phyloP scores from a whole-genome alignment of 2,888 invertebrate species.

The Merodon equestris region DNA sequence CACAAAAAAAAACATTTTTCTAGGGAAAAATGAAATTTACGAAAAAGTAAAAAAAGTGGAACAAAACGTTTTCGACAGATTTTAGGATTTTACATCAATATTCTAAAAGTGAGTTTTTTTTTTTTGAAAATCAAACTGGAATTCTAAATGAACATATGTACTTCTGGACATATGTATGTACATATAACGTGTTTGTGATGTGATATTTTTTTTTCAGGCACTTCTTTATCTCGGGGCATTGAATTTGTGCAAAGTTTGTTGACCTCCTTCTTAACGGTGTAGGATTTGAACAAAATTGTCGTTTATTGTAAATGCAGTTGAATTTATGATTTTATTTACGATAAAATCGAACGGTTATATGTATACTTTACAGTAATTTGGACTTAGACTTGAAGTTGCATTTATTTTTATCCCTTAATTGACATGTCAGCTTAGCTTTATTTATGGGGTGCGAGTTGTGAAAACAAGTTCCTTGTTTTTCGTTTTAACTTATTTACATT shows the following conservation, averaged over 20 bases:
- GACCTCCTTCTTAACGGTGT: slow-evolving; percentile 26
- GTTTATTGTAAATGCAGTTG: too few species aligned
- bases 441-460: too few species aligned
- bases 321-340: background rate
- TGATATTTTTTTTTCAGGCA: slow-evolving; percentile 13
- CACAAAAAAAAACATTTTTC: slow-evolving; percentile 42
- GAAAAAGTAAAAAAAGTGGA: slow-evolving; percentile 10
- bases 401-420: too few species aligned
- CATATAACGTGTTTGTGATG: slow-evolving; percentile 9
- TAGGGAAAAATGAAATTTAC: slow-evolving; percentile 22
- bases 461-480: too few species aligned
- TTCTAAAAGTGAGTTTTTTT: slow-evolving; percentile 29
- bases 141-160: too few species aligned
- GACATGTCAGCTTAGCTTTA: too few species aligned
- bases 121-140: slow-evolving; percentile 2
- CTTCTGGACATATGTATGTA: background rate
- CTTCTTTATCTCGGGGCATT: slow-evolving; percentile 42
- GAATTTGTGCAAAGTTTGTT: slow-evolving; percentile 48
- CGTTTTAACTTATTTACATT: too few species aligned
- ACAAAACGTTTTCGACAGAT: slow-evolving; percentile 11
- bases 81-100: background rate
- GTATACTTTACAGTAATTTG: too few species aligned
- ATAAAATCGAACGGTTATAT: too few species aligned
- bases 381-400: too few species aligned
- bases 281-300: slow-evolving; percentile 14